Evolutionary conservation across 2,888 invertebrate genomes (phyloP), one percentile per base, ranked within the genome.

Genomic region (Pachymerium ferrugineum): DNA sequence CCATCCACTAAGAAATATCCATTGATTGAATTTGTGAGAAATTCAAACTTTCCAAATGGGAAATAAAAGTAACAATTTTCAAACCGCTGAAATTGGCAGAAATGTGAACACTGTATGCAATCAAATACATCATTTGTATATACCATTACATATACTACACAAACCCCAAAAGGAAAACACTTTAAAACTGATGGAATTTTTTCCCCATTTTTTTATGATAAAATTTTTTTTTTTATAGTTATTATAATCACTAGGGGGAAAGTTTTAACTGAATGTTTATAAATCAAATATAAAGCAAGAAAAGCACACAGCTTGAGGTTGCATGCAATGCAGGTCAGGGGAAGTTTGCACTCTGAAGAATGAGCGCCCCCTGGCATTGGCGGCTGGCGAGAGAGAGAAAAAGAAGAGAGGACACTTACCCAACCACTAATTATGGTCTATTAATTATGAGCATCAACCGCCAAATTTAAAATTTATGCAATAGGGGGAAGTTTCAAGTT

Each of bases 401-500:
- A 47, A 47, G 47, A 12, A 47, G 19, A 47, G 47, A 47, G 47
- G 47, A 47, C 47, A 47, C 47, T 47, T 22, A 22, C 47, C 47
- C 47, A 47, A 47, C 47, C 47, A 19, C 47, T 47, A 47, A 47
- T 47, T 47, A 47, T 47, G 47, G 47, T 22, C 47, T 47, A 47
- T 47, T 47, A 47, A 47, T 47, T 47, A 47, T 47, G 47, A 47
- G 47, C 47, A 47, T 47, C 47, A 47, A 22, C 47, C 19, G 47
- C 47, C 4, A 47, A 47, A 47, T 47, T 47, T 47, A 47, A 47
- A 47, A 47, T 47, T 47, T 47, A 47, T 47, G 47, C 47, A 47
- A 47, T 47, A 47, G 47, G 47, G 47, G 47, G 47, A 47, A 47
- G 47, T 47, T 47, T 47, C 47, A 47, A 47, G 47, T 47, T 47